These are phyloP conservation scores for Oreotragus oreotragus DNA, from an alignment of 2,113 vertebrate genomes.

Conservation along the genomic window DNA sequence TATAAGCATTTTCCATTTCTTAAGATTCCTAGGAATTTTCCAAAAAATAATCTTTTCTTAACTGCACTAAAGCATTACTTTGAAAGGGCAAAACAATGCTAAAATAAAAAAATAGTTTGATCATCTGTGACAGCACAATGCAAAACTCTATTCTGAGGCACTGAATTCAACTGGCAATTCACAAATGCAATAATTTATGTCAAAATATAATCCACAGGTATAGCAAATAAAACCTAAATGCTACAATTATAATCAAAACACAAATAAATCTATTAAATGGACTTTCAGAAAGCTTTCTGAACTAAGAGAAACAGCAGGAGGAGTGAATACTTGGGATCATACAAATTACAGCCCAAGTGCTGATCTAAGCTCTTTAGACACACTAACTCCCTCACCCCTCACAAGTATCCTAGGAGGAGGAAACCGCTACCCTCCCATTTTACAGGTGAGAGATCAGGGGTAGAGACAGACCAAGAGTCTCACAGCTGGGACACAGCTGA, in stretches of 20 bases:
- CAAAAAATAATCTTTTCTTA: not conserved
- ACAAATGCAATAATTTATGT: not conserved
- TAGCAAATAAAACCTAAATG: not conserved
- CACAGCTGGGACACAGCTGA: not conserved
- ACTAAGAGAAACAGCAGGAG: not conserved
- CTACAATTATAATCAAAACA: not conserved
- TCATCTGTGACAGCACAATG: not conserved
- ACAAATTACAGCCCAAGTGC: not conserved
- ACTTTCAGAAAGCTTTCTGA: not conserved
- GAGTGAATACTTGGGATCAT: not conserved
- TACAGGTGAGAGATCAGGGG: not conserved
- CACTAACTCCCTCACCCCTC: not conserved
- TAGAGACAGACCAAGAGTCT: not conserved
- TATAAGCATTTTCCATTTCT: not conserved
- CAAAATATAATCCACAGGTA: not conserved
- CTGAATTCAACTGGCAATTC: not conserved
- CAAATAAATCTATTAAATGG: not conserved
- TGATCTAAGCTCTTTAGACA: not conserved
- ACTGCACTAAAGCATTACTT: not conserved
- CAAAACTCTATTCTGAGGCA: not conserved
- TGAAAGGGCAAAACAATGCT: conserved; percentile 7
- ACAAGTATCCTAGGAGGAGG: not conserved
- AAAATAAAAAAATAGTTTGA: not conserved
- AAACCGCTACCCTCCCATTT: not conserved
- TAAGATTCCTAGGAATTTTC: not conserved